Evolutionary conservation across 1,140 invertebrate genomes (phyloP).

Genomic region (Eueides isabella): DNA sequence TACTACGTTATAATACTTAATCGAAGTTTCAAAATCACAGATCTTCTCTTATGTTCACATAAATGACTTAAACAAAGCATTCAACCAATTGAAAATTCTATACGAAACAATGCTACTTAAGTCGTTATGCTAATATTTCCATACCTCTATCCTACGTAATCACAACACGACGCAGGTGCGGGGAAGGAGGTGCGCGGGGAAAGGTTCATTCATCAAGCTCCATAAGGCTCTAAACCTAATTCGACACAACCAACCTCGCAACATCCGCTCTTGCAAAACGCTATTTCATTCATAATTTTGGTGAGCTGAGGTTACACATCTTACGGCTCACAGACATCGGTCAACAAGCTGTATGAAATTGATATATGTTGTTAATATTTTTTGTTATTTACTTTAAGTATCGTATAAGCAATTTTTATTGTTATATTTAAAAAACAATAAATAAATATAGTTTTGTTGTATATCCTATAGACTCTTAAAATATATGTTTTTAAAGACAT

Average conservation of each 20-base stretch:
- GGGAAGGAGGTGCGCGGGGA: constrained; percentile 30
- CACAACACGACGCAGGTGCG: constrained; percentile 43
- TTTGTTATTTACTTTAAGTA: neutral
- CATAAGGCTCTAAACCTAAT: constrained; percentile 81
- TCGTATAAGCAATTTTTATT: too few relatives aligned
- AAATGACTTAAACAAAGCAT: neutral
- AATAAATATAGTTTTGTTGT: neutral
- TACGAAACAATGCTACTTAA: constrained; percentile 34
- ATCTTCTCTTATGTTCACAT: neutral
- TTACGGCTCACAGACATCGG: neutral
- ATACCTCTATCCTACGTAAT: constrained; percentile 37
- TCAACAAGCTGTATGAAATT: neutral
- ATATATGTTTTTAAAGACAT: neutral
- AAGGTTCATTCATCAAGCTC: constrained; percentile 77
- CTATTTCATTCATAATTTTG: constrained; percentile 80
- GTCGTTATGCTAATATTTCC: constrained; percentile 26
- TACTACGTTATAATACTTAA: neutral
- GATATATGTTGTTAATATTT: neutral
- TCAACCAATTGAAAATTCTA: constrained; percentile 10
- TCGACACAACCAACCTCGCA: constrained; percentile 78
- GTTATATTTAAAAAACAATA: too few relatives aligned
- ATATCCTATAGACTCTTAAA: neutral
- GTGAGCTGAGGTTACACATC: constrained; percentile 52
- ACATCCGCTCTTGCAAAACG: constrained; percentile 81
- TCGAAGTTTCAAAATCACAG: neutral